A percentile compares a stretch with the other conserved stretches of the same genome.
Evolutionary conservation across 2,888 invertebrate genomes (phyloP).

Genomic region (Anoncus sp.): DNA sequence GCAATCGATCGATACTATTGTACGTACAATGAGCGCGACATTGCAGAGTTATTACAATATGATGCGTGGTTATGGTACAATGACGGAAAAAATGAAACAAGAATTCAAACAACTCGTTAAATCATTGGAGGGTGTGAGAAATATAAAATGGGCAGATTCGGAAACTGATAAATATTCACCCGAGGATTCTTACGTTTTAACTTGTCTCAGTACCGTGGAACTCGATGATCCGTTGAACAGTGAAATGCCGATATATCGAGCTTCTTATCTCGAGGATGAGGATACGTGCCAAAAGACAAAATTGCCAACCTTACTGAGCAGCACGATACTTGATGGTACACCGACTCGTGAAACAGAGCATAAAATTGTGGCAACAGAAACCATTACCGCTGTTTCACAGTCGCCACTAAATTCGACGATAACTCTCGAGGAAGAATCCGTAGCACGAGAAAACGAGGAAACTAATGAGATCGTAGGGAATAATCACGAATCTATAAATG

Average conservation of each 20-base stretch:
- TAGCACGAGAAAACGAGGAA: conserved; percentile 20
- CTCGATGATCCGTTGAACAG: conserved; percentile 72
- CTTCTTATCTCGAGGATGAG: conserved; percentile 63
- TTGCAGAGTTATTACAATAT: conserved; percentile 86
- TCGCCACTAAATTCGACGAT: conserved; percentile 69
- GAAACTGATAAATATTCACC: conserved; percentile 74
- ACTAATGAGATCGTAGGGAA: not conserved
- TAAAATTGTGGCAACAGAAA: no score
- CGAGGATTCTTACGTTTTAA: conserved; percentile 77
- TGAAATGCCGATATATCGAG: conserved; percentile 69
- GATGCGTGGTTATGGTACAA: conserved; percentile 86
- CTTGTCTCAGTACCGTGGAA: conserved; percentile 73
- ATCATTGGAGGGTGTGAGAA: conserved; percentile 85
- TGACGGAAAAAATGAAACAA: conserved; percentile 85
- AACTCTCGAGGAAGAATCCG: conserved; percentile 61
- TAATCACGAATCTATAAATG: conserved; percentile 21
- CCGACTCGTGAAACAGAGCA: conserved; percentile 22
- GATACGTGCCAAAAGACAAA: no score
- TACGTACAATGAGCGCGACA: conserved; percentile 84
- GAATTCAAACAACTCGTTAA: conserved; percentile 87
- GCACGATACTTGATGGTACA: no score
- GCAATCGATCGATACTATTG: conserved; percentile 84
- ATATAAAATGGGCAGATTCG: conserved; percentile 86
- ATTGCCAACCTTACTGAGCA: no score
- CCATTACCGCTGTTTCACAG: no score